Evolutionary conservation across 2,888 invertebrate genomes (phyloP).

Genomic region (Euzetes globulus): DNA sequence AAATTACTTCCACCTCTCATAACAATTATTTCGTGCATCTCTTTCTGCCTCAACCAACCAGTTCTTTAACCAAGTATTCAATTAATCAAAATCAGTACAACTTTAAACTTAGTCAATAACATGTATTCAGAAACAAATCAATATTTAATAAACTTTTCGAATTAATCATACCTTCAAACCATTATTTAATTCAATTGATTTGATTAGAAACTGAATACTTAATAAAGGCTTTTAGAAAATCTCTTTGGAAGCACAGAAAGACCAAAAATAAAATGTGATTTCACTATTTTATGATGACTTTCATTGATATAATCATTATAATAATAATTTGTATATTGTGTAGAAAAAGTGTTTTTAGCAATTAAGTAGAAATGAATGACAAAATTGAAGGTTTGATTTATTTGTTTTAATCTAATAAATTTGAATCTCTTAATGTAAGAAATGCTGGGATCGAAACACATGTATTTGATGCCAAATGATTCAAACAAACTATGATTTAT

Average conservation of each 20-base stretch:
- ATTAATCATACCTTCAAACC: not conserved
- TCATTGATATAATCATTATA: too few species aligned
- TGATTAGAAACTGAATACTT: not conserved
- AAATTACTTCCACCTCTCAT: slow-evolving; percentile 19
- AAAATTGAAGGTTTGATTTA: not conserved
- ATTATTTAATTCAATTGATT: not conserved
- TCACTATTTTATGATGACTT: too few species aligned
- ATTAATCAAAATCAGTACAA: slow-evolving; percentile 10
- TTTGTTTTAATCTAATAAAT: not conserved
- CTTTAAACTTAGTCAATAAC: not conserved
- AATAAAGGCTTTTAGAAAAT: not conserved
- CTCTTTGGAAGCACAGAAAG: not conserved
- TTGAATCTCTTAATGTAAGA: not conserved
- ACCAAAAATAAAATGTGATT: too few species aligned
- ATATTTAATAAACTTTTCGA: not conserved
- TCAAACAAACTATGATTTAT: slow-evolving; percentile 26
- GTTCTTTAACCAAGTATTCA: not conserved
- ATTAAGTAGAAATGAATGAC: not conserved
- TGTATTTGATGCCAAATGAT: slow-evolving; percentile 18
- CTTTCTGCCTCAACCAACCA: not conserved
- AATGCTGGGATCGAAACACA: not conserved
- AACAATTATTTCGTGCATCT: slow-evolving; percentile 4
- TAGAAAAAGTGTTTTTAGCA: too few species aligned
- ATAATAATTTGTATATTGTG: too few species aligned
- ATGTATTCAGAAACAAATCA: not conserved